These are phyloP conservation scores for Pyrocephalus nanus DNA, from an alignment of 2,797 vertebrate species.

Conservation along the genomic window DNA sequence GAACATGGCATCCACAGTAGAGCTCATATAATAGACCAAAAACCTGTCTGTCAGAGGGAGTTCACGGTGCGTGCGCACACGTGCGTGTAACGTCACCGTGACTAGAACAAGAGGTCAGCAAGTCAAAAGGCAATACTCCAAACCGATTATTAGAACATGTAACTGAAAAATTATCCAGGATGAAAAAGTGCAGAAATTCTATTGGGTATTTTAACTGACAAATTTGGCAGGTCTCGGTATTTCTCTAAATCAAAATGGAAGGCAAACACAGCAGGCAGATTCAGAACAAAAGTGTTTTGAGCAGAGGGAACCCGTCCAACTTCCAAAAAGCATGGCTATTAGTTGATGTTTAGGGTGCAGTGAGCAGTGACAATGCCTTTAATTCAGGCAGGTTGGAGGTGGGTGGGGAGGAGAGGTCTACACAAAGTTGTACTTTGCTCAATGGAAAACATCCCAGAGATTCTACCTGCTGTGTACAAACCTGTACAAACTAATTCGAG, in stretches of 20 bases:
- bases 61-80: fast-evolving
- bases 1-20: constrained; percentile 76
- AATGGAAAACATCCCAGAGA: neutral
- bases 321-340: constrained; percentile 37
- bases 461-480: constrained; percentile 42
- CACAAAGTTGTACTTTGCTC: constrained; percentile 8
- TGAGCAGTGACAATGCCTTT: neutral
- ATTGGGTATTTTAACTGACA: neutral
- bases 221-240: neutral
- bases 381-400: constrained; percentile 23
- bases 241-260: neutral
- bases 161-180: neutral
- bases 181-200: neutral
- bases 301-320: constrained; percentile 51
- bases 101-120: neutral
- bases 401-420: neutral
- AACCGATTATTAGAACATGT: constrained; percentile 23
- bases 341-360: constrained; percentile 33
- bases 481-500: constrained; percentile 46
- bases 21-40: constrained; percentile 77
- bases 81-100: neutral
- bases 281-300: constrained; percentile 48
- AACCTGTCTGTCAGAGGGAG: neutral
- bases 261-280: constrained; percentile 22
- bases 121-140: constrained; percentile 5